A percentile compares a stretch with the other conserved stretches of the same genome.
These are phyloP conservation scores for Rhynchonycteris naso DNA, from an alignment of 2,797 vertebrate genomes.

Conservation along the genomic window DNA sequence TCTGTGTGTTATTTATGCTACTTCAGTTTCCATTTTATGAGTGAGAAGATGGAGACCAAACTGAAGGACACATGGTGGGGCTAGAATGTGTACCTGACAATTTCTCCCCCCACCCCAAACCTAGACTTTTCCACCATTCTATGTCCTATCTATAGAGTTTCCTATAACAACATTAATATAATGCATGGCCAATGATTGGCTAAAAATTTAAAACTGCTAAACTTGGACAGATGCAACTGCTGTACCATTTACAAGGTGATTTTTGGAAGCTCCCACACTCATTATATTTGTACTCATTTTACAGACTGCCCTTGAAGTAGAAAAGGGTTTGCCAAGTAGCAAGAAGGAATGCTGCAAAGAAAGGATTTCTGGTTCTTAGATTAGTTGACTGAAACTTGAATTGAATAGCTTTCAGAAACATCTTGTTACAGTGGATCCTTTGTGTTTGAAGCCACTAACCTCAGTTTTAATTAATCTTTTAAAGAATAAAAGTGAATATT, in stretches of 20 bases:
- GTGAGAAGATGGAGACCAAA: not conserved
- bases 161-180: not conserved
- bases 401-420: slow-evolving; percentile 1
- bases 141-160: not conserved
- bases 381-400: not conserved
- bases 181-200: not conserved
- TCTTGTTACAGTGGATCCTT: not conserved
- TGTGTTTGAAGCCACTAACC: not conserved
- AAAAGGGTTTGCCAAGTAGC: not conserved
- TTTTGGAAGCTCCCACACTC: not conserved
- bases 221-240: not conserved
- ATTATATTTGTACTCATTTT: not conserved
- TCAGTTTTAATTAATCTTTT: slow-evolving; percentile 45
- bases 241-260: not conserved
- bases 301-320: not conserved
- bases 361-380: not conserved
- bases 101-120: not conserved
- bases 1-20: not conserved
- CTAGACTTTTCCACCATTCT: not conserved
- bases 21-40: not conserved
- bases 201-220: not conserved
- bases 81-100: not conserved
- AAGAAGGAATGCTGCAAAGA: not conserved
- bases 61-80: not conserved
- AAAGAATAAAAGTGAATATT: not conserved